Evolutionary conservation across 1,140 invertebrate species (phyloP).

Genomic region (Adelges cooleyi): DNA sequence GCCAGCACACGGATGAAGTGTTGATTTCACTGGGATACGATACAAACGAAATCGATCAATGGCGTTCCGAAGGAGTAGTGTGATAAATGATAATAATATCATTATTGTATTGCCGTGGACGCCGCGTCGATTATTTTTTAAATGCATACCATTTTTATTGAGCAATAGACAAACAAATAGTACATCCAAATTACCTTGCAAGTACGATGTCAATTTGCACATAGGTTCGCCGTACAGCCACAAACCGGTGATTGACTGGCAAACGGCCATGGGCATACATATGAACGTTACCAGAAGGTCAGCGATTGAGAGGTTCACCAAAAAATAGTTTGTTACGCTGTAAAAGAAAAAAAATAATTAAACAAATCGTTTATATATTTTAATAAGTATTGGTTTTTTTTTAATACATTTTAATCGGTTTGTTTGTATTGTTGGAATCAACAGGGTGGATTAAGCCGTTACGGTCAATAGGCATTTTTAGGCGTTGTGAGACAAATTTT

Average conservation of each 20-base stretch:
- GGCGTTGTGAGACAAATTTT: too few relatives aligned
- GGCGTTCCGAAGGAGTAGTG: conserved; percentile 46
- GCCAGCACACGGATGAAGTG: conserved; percentile 74
- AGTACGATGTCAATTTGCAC: conserved; percentile 58
- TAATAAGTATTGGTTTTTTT: too few relatives aligned
- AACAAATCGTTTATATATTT: too few relatives aligned
- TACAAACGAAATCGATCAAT: conserved; percentile 46
- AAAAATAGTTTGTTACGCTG: conserved; percentile 82
- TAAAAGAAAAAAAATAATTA: conserved; percentile 37
- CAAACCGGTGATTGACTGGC: conserved; percentile 51
- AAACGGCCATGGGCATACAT: conserved; percentile 67
- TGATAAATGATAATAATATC: too few relatives aligned
- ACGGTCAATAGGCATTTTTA: too few relatives aligned
- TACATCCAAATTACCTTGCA: conserved; percentile 63
- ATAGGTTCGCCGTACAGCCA: conserved; percentile 58
- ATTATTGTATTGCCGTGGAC: too few relatives aligned
- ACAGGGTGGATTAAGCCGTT: too few relatives aligned
- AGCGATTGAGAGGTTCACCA: conserved; percentile 76
- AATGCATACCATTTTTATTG: too few relatives aligned
- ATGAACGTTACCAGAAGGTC: conserved; percentile 72
- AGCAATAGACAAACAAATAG: too few relatives aligned
- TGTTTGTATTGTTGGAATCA: too few relatives aligned
- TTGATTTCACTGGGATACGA: conserved; percentile 60
- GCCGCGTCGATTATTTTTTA: too few relatives aligned
- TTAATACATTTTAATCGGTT: too few relatives aligned